These are phyloP conservation scores for Pristis pectinata DNA, from an alignment of 2,797 vertebrate genomes.

Conservation along the genomic window DNA sequence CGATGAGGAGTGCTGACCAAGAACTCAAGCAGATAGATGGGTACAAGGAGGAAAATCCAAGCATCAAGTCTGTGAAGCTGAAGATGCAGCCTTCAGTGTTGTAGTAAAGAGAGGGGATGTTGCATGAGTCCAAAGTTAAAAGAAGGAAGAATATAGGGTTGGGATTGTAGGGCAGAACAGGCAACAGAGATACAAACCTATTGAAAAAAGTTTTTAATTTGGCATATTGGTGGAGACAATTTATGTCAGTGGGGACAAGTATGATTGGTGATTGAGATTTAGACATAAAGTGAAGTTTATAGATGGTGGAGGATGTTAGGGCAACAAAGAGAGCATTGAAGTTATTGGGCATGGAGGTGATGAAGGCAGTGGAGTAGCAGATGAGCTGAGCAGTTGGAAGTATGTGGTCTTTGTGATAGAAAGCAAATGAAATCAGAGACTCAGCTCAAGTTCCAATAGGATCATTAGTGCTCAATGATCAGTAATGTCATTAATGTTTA, in stretches of 20 bases:
- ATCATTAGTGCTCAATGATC: not conserved
- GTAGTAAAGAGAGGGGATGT: not conserved
- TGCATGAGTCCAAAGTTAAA: not conserved
- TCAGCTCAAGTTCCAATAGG: not conserved
- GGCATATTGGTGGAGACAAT: not conserved
- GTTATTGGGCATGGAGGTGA: not conserved
- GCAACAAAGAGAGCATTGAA: not conserved
- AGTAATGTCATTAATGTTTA: not conserved
- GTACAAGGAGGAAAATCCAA: not conserved
- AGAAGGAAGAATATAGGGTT: not conserved
- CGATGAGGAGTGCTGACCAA: not conserved
- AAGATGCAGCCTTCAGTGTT: not conserved
- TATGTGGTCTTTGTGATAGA: not conserved
- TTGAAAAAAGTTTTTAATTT: not conserved
- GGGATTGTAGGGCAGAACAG: not conserved
- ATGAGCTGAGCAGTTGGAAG: not conserved
- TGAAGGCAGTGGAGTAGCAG: not conserved
- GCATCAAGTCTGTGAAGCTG: not conserved
- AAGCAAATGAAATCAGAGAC: not conserved
- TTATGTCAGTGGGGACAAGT: not conserved
- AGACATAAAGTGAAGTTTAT: not conserved
- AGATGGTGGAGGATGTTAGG: not conserved
- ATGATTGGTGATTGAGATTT: not conserved
- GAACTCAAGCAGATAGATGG: not conserved
- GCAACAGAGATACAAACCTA: not conserved